A percentile compares a stretch with the other conserved stretches of the same genome.
Conservation (phyloP, 1,140 invertebrate species). For the Triops longicaudatus region DNA sequence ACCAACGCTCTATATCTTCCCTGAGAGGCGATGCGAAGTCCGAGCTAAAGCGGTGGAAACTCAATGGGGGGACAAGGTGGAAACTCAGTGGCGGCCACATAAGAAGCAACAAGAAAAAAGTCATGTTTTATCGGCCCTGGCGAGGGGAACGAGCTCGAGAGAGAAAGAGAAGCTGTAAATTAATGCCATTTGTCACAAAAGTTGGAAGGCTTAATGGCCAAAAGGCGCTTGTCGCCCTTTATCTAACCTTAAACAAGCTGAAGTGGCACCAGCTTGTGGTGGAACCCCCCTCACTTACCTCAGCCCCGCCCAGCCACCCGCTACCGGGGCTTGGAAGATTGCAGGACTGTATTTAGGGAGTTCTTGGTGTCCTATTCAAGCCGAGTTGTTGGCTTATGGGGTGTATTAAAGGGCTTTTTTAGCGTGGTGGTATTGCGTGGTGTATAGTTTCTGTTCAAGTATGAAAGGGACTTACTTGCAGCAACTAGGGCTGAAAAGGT, state of each 20-base stretch:
- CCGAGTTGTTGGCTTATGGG: too few relatives aligned
- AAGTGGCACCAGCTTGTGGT: background rate
- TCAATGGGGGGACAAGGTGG: background rate
- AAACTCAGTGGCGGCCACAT: background rate
- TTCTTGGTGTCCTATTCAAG: too few relatives aligned
- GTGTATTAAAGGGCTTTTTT: too few relatives aligned
- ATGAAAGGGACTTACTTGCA: too few relatives aligned
- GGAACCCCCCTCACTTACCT: too few relatives aligned
- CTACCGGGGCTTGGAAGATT: too few relatives aligned
- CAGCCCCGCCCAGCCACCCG: too few relatives aligned
- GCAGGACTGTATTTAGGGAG: too few relatives aligned
- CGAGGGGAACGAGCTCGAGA: too few relatives aligned
- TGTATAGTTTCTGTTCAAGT: too few relatives aligned
- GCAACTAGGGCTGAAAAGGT: too few relatives aligned
- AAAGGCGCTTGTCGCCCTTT: conserved; percentile 8
- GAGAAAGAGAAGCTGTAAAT: background rate
- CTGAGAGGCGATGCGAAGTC: background rate
- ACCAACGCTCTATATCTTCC: background rate
- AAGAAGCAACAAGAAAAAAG: background rate
- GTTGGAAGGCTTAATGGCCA: background rate
- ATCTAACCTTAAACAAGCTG: background rate
- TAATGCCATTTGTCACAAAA: conserved; percentile 12
- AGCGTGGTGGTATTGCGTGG: too few relatives aligned
- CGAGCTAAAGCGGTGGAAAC: background rate
- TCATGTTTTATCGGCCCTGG: background rate